Base-by-base conservation (phyloP, 2,113 vertebrate species). In the Oryzias melastigma region DNA sequence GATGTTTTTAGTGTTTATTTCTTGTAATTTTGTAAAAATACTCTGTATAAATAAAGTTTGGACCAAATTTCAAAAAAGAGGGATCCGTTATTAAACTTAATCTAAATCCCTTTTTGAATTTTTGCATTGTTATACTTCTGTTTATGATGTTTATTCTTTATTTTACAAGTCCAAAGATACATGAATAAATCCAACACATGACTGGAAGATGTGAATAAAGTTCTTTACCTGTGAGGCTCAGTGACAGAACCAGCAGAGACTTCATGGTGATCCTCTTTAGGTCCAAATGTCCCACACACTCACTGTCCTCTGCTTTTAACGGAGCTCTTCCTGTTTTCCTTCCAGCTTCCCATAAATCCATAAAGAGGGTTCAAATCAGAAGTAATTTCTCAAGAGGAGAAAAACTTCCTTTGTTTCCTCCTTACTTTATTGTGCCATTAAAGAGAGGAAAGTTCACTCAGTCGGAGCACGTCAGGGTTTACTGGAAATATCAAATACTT, bases 161-260 rank as follows among this genome's bases (percentile, higher is more conserved):
- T 27, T 27, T 27, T 27, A 27, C 4, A 5, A 27, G 25, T 27
- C 3, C 3, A 3, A 22, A 22, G 22, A 22, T 5, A 27, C 4
- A 27, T 5, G 5, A 27, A 27, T 35, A 3, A 10, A 35, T 29
- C 1, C 27, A 29, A 29, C 0, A 29, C 27, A 29, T 7, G 7
- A 7, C 25, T 27, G 6, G 27, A 29, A 29, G 7, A 29, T 8
- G 2, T 49, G 18, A 35, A 45, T 1, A 40, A 40, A 48, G 10
- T 58, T 15, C 57, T 49, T 62, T 75, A 91, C 90, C 86, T 85
- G 85, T 18, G 0, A 89, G 19, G 40, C 50, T 70, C 24, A 89
- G 14, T 18, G 54, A 59, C 29, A 91, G 59, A 7, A 87, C 42
- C 2, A 29, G 17, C 20, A 79, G 52, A 0, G 20, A 69, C 73